Percentiles rank a stretch among this genome's conserved stretches.
Conservation (phyloP, 2,113 vertebrate species). For the Ceuthmochares aereus region DNA sequence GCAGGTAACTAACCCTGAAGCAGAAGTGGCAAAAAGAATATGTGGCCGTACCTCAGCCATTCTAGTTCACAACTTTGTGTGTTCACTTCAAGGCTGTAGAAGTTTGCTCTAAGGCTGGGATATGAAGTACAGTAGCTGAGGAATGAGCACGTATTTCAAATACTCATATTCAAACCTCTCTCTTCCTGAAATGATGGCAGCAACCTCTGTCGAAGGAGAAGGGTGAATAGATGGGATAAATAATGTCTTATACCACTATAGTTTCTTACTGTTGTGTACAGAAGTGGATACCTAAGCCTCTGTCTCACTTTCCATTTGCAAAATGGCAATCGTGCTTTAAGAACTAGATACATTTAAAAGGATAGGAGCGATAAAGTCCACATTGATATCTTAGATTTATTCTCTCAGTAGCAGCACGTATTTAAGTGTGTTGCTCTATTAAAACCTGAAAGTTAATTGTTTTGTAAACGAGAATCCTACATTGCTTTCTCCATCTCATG, state of each 20-base stretch:
- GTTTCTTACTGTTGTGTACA: background rate
- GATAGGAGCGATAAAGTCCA: background rate
- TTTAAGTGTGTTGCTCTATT: slow-evolving; percentile 6
- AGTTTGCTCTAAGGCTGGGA: background rate
- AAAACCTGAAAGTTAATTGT: slow-evolving; percentile 18
- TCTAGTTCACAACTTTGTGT: background rate
- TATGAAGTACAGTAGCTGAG: background rate
- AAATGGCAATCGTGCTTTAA: background rate
- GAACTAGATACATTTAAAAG: background rate
- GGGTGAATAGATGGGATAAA: background rate
- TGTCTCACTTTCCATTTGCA: background rate
- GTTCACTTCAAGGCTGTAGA: background rate
- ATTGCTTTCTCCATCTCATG: slow-evolving; percentile 28
- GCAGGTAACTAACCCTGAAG: background rate
- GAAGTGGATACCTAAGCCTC: background rate
- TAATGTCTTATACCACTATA: background rate
- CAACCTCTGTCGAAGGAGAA: background rate
- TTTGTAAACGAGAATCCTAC: background rate
- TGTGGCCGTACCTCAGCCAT: background rate
- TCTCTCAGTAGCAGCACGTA: background rate
- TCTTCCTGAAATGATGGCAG: background rate
- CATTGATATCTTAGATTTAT: background rate
- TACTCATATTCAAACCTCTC: background rate
- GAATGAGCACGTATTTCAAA: background rate
- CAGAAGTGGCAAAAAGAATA: background rate